Percentiles rank a stretch among this genome's conserved stretches.
Conservation (phyloP, 2,113 vertebrate species). For the Pygoscelis antarcticus region DNA sequence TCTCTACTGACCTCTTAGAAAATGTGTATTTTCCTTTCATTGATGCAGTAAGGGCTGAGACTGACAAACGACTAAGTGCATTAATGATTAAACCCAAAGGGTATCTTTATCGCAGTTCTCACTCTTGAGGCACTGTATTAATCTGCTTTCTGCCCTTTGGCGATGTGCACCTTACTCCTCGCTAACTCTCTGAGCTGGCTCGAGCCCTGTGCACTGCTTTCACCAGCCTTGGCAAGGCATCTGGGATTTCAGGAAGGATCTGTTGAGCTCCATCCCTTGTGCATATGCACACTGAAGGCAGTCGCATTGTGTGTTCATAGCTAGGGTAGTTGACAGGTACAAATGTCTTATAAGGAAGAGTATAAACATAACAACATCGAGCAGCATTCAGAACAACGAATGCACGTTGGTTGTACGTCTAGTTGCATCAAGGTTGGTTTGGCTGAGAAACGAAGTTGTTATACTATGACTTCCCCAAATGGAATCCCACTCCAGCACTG, state of each 20-base stretch:
- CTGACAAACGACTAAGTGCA: neutral
- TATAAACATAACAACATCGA: neutral
- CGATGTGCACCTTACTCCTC: neutral
- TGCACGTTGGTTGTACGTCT: accelerated
- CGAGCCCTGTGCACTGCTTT: neutral
- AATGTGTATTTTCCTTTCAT: neutral
- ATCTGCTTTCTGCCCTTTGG: neutral
- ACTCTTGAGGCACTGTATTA: neutral
- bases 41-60: neutral
- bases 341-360: neutral
- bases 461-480: neutral
- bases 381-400: neutral
- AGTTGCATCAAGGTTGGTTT: neutral
- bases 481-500: neutral
- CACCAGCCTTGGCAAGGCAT: neutral
- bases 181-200: neutral
- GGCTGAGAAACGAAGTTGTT: neutral
- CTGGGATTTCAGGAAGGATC: neutral
- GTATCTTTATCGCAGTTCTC: neutral
- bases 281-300: neutral
- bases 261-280: neutral
- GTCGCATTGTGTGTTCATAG: accelerated
- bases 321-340: neutral
- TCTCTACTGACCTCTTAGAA: neutral
- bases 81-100: neutral